Percentiles rank a stretch among this genome's conserved stretches.
Evolutionary conservation across 1,140 invertebrate species (phyloP).

Genomic region (Phortica variegata): DNA sequence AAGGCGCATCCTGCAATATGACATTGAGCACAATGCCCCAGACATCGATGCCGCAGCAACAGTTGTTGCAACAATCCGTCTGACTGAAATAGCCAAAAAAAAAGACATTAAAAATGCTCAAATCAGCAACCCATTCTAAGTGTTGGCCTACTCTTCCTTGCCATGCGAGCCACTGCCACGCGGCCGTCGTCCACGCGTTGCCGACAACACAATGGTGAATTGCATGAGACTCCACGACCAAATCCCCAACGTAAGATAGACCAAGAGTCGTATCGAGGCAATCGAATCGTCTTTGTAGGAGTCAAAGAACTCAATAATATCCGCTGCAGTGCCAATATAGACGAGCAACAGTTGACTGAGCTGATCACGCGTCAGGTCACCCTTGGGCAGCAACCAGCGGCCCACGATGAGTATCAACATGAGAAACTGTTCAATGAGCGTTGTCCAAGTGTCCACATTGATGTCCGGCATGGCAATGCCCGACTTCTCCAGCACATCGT

Average conservation of each 20-base stretch:
- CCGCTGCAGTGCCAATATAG: slow-evolving; percentile 84
- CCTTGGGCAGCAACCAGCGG: slow-evolving; percentile 86
- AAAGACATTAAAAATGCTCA: background rate
- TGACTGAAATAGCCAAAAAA: slow-evolving; percentile 24
- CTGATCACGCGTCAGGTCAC: slow-evolving; percentile 86
- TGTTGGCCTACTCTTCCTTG: slow-evolving; percentile 39
- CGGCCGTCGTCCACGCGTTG: slow-evolving; percentile 71
- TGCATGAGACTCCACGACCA: slow-evolving; percentile 90
- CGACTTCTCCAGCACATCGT: slow-evolving; percentile 33
- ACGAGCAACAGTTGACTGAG: slow-evolving; percentile 87
- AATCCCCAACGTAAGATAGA: slow-evolving; percentile 75
- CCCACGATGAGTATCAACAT: slow-evolving; percentile 86
- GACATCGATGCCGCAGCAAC: slow-evolving; percentile 80
- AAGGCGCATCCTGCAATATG: slow-evolving; percentile 79
- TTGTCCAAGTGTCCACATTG: slow-evolving; percentile 77
- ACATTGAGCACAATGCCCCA: slow-evolving; percentile 80
- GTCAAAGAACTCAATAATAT: slow-evolving; percentile 96
- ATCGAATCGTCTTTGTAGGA: slow-evolving; percentile 87
- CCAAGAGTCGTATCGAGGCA: slow-evolving; percentile 70
- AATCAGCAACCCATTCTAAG: background rate
- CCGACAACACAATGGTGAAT: slow-evolving; percentile 86
- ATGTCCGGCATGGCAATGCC: slow-evolving; percentile 40
- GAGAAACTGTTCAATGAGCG: slow-evolving; percentile 84
- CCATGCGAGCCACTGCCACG: slow-evolving; percentile 41
- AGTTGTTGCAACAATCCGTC: slow-evolving; percentile 57